Conservation (phyloP, 1,140 invertebrate genomes). For the Pentalonia nigronervosa region DNA sequence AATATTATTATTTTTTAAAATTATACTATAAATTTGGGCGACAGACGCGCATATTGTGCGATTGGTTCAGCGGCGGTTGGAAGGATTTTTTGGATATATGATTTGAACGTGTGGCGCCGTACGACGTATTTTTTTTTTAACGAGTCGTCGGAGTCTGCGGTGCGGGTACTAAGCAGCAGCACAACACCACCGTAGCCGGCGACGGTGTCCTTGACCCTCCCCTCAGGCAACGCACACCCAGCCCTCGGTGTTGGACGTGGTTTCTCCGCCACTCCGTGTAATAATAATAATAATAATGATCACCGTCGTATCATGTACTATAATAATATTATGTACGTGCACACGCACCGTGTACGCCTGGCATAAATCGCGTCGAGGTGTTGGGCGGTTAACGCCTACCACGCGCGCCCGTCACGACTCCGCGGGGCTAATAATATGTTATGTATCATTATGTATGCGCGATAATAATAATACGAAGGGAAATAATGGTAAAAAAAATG, state of each 20-base stretch:
- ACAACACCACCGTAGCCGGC: background rate
- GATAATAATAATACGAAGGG: conserved; percentile 25
- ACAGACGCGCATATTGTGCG: background rate
- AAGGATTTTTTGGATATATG: conserved; percentile 26
- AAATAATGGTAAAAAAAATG: background rate
- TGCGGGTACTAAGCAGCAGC: background rate
- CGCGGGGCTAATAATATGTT: conserved; percentile 38
- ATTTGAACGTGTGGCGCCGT: conserved; percentile 38
- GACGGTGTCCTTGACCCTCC: conserved; percentile 54
- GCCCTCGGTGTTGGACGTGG: conserved; percentile 31
- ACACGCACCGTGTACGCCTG: background rate
- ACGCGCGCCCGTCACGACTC: conserved; percentile 51
- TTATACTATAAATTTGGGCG: background rate
- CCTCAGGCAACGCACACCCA: conserved; percentile 34
- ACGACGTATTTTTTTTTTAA: conserved; percentile 53
- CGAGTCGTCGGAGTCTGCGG: conserved; percentile 32
- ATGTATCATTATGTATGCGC: conserved; percentile 20
- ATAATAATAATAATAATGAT: conserved; percentile 49
- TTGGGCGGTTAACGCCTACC: conserved; percentile 55
- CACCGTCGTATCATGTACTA: background rate
- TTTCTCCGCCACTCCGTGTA: conserved; percentile 25
- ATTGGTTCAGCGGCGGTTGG: background rate
- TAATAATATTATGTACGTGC: background rate
- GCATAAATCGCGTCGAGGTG: conserved; percentile 48
- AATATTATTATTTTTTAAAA: background rate